Conservation (phyloP, 2,797 vertebrate genomes). For the Acrossocheilus fasciatus region DNA sequence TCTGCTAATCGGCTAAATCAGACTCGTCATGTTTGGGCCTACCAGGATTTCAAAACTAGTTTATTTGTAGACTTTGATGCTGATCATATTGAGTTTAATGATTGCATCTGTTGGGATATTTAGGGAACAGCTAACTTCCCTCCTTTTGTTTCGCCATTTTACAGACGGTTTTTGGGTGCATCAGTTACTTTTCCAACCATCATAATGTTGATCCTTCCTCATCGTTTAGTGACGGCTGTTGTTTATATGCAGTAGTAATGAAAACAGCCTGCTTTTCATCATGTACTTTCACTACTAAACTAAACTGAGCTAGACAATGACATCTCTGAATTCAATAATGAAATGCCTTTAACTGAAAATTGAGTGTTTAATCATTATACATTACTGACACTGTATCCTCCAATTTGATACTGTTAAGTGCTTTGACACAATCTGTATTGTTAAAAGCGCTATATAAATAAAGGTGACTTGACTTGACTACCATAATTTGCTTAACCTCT, state of each 20-base stretch:
- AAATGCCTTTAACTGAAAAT: too few species aligned
- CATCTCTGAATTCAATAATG: too few species aligned
- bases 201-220: constrained; percentile 1
- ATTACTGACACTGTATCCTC: too few species aligned
- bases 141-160: constrained; percentile 17
- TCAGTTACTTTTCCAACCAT: neutral
- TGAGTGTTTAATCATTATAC: too few species aligned
- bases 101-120: constrained; percentile 21
- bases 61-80: constrained; percentile 17
- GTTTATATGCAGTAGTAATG: constrained; percentile 34
- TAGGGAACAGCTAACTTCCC: neutral
- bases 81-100: constrained; percentile 3
- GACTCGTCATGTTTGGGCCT: constrained; percentile 20
- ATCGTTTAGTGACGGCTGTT: constrained; percentile 1
- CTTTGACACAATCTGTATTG: too few species aligned
- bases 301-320: too few species aligned
- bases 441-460: too few species aligned
- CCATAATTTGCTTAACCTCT: constrained; percentile 6
- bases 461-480: too few species aligned
- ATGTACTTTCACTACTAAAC: neutral
- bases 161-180: constrained; percentile 10
- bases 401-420: too few species aligned
- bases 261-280: constrained; percentile 10
- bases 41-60: neutral
- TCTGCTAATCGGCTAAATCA: constrained; percentile 51